phyloP scores from a whole-genome alignment of 2,888 invertebrate genomes.

The Frankliniella fusca region DNA sequence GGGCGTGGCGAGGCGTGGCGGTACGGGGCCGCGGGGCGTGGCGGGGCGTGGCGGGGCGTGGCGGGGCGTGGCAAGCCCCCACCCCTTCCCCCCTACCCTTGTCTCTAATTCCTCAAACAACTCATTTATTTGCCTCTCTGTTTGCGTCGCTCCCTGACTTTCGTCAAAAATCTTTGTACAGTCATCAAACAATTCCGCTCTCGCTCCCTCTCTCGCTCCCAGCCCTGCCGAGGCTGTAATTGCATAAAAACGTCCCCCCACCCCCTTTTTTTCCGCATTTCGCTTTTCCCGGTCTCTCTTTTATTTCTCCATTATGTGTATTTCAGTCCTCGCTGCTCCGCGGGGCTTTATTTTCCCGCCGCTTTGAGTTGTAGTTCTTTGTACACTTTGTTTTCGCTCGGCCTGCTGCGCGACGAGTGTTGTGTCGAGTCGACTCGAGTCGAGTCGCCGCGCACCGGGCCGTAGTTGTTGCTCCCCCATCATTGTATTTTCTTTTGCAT shows the following conservation, averaged over 20 bases:
- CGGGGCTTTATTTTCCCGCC: background rate
- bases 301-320: background rate
- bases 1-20: background rate
- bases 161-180: slow-evolving; percentile 24
- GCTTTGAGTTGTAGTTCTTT: background rate
- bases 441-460: too few relatives aligned
- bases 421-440: too few relatives aligned
- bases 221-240: background rate
- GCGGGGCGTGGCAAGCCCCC: background rate
- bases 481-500: too few relatives aligned
- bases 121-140: slow-evolving; percentile 14
- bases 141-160: background rate
- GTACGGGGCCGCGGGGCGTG: background rate
- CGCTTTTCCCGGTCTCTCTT: background rate
- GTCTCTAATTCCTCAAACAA: slow-evolving; percentile 16
- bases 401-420: background rate
- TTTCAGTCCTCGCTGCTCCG: background rate
- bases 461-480: too few relatives aligned
- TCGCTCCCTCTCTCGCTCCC: background rate
- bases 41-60: background rate
- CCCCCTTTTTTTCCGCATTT: background rate
- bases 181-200: background rate
- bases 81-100: background rate
- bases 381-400: background rate
- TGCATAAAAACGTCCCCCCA: slow-evolving; percentile 10